Conservation (phyloP, 2,888 invertebrate species). For the Zele albiditarsus region DNA sequence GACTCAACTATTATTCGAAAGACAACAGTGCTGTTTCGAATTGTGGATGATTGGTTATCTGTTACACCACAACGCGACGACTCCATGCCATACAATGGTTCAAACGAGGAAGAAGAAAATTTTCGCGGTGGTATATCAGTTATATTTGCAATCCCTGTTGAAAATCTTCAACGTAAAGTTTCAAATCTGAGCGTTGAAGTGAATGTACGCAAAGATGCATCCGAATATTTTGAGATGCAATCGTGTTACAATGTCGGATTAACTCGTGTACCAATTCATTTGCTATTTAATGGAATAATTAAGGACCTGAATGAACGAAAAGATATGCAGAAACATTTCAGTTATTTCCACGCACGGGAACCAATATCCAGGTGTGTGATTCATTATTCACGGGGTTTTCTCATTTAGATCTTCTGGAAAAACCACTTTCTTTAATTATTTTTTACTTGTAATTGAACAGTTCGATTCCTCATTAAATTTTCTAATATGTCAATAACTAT, state of each 20-base stretch:
- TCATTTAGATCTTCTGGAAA: neutral
- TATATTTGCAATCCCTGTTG: slow-evolving; percentile 60
- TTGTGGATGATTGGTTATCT: slow-evolving; percentile 64
- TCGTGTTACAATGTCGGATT: slow-evolving; percentile 56
- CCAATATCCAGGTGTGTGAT: slow-evolving; percentile 61
- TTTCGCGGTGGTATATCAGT: slow-evolving; percentile 67
- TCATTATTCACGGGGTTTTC: neutral
- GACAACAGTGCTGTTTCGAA: slow-evolving; percentile 61
- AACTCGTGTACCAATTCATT: slow-evolving; percentile 54
- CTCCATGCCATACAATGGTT: slow-evolving; percentile 58
- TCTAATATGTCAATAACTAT: neutral
- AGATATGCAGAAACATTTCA: slow-evolving; percentile 55
- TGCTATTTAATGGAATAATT: slow-evolving; percentile 62
- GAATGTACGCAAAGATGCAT: slow-evolving; percentile 57
- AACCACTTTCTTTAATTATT: neutral
- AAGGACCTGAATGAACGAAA: slow-evolving; percentile 58
- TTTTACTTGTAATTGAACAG: neutral
- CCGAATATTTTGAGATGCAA: slow-evolving; percentile 59
- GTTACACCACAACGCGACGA: slow-evolving; percentile 61
- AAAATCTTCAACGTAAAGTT: slow-evolving; percentile 43
- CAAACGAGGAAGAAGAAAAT: slow-evolving; percentile 56
- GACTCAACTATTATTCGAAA: slow-evolving; percentile 61
- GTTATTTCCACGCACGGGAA: slow-evolving; percentile 54
- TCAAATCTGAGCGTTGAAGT: slow-evolving; percentile 56
- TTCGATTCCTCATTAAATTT: neutral